A percentile compares a stretch with the other conserved stretches of the same genome.
phyloP scores from a whole-genome alignment of 1,140 invertebrate species.

The Cotesia glomerata region DNA sequence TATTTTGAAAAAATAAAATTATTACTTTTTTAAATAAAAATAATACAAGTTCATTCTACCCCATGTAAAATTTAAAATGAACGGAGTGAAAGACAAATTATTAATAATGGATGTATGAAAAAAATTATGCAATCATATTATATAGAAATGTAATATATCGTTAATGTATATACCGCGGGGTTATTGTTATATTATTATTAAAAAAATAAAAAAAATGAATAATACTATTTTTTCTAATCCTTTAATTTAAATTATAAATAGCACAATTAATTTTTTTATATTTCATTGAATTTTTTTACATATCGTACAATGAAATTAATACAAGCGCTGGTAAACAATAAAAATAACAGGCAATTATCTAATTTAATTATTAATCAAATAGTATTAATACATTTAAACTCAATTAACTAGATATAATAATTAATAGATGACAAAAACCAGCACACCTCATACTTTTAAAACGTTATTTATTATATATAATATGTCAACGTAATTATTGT shows the following conservation, averaged over 20 bases:
- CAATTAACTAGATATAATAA: neutral
- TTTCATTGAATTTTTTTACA: conserved; percentile 58
- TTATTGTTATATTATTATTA: conserved; percentile 60
- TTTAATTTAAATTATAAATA: neutral
- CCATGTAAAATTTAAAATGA: conserved; percentile 26
- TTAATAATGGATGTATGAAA: conserved; percentile 30
- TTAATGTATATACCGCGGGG: conserved; percentile 58
- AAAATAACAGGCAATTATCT: conserved; percentile 34
- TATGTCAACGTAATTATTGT: conserved; percentile 33
- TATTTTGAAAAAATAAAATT: too few relatives aligned
- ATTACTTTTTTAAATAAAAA: conserved; percentile 33
- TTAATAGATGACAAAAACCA: neutral
- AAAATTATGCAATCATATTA: too few relatives aligned
- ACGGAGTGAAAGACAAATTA: conserved; percentile 18
- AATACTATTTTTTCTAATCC: neutral
- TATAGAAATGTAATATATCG: conserved; percentile 55
- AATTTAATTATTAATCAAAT: neutral
- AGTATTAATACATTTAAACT: neutral
- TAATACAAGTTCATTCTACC: conserved; percentile 40
- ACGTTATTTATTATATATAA: conserved; percentile 7
- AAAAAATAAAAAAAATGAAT: conserved; percentile 21
- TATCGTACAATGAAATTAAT: conserved; percentile 63
- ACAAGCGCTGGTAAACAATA: conserved; percentile 55
- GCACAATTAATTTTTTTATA: neutral
- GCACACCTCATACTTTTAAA: conserved; percentile 3